Evolutionary conservation across 1,140 invertebrate genomes (phyloP).

Genomic region (Holotrichia oblita): DNA sequence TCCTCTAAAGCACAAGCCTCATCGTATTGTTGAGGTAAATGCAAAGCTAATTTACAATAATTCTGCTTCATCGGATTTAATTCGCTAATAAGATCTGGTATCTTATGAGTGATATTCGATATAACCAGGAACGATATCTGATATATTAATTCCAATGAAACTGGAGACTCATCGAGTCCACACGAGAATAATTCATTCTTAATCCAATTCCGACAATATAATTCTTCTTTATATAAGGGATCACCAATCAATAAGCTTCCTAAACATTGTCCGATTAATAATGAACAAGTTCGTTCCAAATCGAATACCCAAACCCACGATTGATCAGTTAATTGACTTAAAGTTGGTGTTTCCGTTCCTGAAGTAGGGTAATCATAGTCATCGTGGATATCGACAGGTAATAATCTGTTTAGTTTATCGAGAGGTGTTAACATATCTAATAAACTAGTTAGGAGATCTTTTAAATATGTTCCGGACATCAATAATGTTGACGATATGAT

Average conservation of each 20-base stretch:
- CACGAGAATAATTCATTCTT: constrained; percentile 65
- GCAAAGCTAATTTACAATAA: constrained; percentile 52
- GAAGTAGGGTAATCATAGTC: constrained; percentile 45
- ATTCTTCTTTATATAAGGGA: constrained; percentile 61
- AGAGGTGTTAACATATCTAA: constrained; percentile 65
- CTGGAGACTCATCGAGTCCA: constrained; percentile 62
- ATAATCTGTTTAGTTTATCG: constrained; percentile 65
- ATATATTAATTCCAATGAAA: constrained; percentile 42
- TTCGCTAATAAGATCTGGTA: constrained; percentile 20
- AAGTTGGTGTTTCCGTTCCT: constrained; percentile 61
- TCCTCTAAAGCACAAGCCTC: constrained; percentile 54
- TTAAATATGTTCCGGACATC: constrained; percentile 61
- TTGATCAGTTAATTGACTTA: constrained; percentile 60
- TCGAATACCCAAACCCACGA: constrained; percentile 72
- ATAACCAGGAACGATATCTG: constrained; percentile 44
- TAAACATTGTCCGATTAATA: constrained; percentile 70
- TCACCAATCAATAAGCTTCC: constrained; percentile 67
- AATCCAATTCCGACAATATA: constrained; percentile 65
- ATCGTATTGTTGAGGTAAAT: constrained; percentile 54
- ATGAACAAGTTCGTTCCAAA: constrained; percentile 68
- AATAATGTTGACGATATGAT: constrained; percentile 68
- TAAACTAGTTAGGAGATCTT: constrained; percentile 63
- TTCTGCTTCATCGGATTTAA: constrained; percentile 43
- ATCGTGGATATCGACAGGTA: constrained; percentile 61
- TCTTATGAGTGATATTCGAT: constrained; percentile 42